Evolutionary conservation across 2,888 invertebrate genomes (phyloP).

Genomic region (Agriopis leucophaearia): DNA sequence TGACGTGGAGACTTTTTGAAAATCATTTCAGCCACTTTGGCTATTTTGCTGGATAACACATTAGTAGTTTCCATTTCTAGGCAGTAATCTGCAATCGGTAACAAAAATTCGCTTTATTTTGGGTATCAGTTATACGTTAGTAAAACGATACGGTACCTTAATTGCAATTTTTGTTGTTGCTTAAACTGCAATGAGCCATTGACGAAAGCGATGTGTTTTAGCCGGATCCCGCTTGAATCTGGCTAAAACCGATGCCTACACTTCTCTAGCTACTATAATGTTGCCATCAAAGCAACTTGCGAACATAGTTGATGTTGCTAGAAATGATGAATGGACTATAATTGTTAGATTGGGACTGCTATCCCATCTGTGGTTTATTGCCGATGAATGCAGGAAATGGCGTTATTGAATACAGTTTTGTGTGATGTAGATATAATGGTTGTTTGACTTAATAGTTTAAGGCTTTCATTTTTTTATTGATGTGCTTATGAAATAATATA

Average conservation of each 20-base stretch:
- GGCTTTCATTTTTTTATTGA: slow-evolving; percentile 26
- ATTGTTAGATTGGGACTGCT: slow-evolving; percentile 36
- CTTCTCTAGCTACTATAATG: slow-evolving; percentile 28
- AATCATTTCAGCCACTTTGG: no score
- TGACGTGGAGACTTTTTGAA: no score
- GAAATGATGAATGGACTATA: slow-evolving; percentile 47
- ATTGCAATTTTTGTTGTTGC: no score
- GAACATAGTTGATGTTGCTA: slow-evolving; percentile 41
- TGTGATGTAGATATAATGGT: slow-evolving; percentile 22
- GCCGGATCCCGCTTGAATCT: not conserved
- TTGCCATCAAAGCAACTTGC: slow-evolving; percentile 43
- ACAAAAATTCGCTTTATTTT: no score
- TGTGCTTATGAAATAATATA: not conserved
- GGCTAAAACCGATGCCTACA: slow-evolving; percentile 7
- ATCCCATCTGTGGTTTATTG: slow-evolving; percentile 30
- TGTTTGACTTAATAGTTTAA: slow-evolving; percentile 18
- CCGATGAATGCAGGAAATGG: slow-evolving; percentile 37
- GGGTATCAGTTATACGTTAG: no score
- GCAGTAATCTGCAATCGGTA: no score
- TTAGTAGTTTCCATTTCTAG: no score
- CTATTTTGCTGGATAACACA: no score
- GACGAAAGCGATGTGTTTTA: no score
- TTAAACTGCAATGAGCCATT: no score
- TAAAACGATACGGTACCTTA: no score
- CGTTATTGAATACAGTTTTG: slow-evolving; percentile 36